Conservation (phyloP, 2,113 vertebrate genomes). For the Paracanthobrama guichenoti region DNA sequence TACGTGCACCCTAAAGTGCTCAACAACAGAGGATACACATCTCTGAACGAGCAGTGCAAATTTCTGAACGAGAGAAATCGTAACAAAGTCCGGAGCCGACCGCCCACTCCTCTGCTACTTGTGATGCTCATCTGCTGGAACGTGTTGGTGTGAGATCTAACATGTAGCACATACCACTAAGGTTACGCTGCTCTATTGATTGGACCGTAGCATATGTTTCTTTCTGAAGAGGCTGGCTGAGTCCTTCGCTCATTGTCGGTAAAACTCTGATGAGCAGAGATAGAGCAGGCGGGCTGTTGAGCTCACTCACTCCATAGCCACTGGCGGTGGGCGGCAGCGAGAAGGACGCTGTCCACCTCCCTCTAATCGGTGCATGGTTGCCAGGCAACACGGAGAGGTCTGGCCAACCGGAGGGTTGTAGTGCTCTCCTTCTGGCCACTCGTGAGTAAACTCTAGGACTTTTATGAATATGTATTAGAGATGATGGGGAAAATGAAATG, state of each 20-base stretch:
- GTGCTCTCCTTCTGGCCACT: slow-evolving; percentile 71
- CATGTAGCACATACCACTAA: neutral
- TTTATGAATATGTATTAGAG: slow-evolving; percentile 27
- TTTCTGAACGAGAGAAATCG: neutral
- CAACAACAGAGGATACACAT: slow-evolving; percentile 15
- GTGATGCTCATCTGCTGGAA: slow-evolving; percentile 22
- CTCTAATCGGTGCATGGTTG: slow-evolving; percentile 72
- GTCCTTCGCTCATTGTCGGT: neutral
- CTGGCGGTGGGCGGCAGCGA: slow-evolving; percentile 60
- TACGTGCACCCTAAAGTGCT: neutral
- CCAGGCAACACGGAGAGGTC: slow-evolving; percentile 75
- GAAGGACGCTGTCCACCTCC: slow-evolving; percentile 62
- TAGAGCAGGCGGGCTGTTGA: slow-evolving; percentile 52
- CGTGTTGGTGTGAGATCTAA: slow-evolving; percentile 29
- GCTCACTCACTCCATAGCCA: slow-evolving; percentile 24
- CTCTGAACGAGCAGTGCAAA: slow-evolving; percentile 10
- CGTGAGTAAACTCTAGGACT: slow-evolving; percentile 58
- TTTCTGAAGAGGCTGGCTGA: slow-evolving; percentile 10
- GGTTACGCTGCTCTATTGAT: slow-evolving; percentile 26
- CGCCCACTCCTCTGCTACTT: slow-evolving; percentile 25
- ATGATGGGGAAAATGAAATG: neutral
- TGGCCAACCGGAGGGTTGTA: slow-evolving; percentile 70
- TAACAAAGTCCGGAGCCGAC: neutral
- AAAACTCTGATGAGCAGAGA: slow-evolving; percentile 9
- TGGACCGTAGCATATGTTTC: neutral